Evolutionary conservation across 2,113 vertebrate species (phyloP), one percentile per base, ranked within the genome.

Genomic region (Castor canadensis): DNA sequence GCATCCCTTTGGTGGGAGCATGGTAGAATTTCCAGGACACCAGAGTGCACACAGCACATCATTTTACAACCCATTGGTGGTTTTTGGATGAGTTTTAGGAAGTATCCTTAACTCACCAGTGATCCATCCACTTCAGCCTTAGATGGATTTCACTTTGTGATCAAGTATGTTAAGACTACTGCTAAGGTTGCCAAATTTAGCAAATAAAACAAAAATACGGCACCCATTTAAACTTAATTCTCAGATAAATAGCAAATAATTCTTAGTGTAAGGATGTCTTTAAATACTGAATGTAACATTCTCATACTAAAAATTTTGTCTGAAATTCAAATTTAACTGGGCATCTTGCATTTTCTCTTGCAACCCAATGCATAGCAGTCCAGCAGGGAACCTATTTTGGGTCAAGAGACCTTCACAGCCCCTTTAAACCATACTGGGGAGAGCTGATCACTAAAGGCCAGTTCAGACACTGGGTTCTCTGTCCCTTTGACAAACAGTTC

Each of bases 291-390:
- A 19, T n/a, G 26, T 20, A 4, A 81, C 20, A 43, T 49, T 20
- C 38, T 73, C 67, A 47, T 40, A 62, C 49, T 80, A 45, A 80
- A 67, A 45, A 40, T 9, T 40, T 69, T 43, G 15, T 38, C 56
- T 89, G 66, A 80, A 89, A 77, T 75, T 90, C 43, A 92, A 60
- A 32, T n/a, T n/a, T n/a, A n/a, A n/a, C n/a, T n/a, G n/a, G n/a
- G n/a, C n/a, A n/a, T n/a, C n/a, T n/a, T n/a, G n/a, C n/a, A n/a
- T n/a, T 52, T 52, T 30, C 56, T 85, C 76, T 62, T 72, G 24
- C 26, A 69, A 20, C 15, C 47, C 58, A 19, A 54, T 16, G 16
- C 49, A 67, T 9, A 43, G 30, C 3, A 19, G 40, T n/a, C 15
- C 20, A 88, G 11, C 43, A 85, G 12, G 43, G 16, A 64, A 84